Conservation (phyloP, 1,140 invertebrate genomes). For the Listronotus bonariensis region DNA sequence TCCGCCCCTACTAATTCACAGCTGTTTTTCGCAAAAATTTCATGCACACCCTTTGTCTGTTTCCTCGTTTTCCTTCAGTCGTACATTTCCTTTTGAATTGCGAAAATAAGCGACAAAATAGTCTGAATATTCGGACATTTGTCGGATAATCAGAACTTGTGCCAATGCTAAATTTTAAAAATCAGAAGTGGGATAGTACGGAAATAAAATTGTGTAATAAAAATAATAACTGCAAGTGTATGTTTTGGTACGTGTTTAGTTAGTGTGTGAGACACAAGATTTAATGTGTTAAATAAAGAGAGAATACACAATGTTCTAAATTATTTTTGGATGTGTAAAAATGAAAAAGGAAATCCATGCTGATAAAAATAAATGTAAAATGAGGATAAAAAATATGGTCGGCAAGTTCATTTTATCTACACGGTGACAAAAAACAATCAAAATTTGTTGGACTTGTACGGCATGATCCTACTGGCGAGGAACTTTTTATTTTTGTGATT, state of each 20-base stretch:
- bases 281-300: too few species aligned
- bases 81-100: neutral
- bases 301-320: too few species aligned
- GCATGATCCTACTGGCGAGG: neutral
- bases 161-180: neutral
- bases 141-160: neutral
- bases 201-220: too few species aligned
- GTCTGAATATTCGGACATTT: neutral
- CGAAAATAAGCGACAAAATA: neutral
- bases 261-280: too few species aligned
- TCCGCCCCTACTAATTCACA: slow-evolving; percentile 7
- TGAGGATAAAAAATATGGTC: neutral
- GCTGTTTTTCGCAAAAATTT: slow-evolving; percentile 23
- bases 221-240: too few species aligned
- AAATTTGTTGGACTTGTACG: neutral
- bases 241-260: too few species aligned
- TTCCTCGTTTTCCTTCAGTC: slow-evolving; percentile 10
- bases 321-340: too few species aligned
- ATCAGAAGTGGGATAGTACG: too few species aligned
- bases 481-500: neutral
- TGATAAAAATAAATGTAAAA: too few species aligned
- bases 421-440: neutral
- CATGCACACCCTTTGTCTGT: slow-evolving; percentile 12
- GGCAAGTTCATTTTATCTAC: neutral
- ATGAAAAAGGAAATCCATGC: too few species aligned